These are phyloP conservation scores for Raphicerus campestris DNA, from an alignment of 2,113 vertebrate species.

Conservation along the genomic window DNA sequence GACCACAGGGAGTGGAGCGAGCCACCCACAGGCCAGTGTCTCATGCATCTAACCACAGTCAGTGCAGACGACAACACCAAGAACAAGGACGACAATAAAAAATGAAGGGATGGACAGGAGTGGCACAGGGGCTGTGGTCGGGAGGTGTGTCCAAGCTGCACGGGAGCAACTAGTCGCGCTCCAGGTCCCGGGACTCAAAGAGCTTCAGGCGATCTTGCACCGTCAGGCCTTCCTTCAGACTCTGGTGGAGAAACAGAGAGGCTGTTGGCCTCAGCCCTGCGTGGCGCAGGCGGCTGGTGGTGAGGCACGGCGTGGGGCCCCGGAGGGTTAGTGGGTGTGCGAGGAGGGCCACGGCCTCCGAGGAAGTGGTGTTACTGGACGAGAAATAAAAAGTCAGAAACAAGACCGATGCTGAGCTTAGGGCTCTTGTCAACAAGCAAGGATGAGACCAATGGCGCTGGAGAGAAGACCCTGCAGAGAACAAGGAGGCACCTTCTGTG, in stretches of 20 bases:
- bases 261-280: neutral
- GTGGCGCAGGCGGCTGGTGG: neutral
- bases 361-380: slow-evolving; percentile 66
- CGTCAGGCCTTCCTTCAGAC: slow-evolving; percentile 97
- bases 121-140: neutral
- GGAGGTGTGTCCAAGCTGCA: neutral
- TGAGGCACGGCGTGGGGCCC: neutral
- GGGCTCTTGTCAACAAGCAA: neutral
- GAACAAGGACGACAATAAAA: slow-evolving; percentile 20
- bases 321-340: slow-evolving; percentile 81
- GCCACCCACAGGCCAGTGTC: slow-evolving; percentile 59
- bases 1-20: neutral
- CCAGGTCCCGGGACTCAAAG: slow-evolving; percentile 97
- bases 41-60: slow-evolving; percentile 64
- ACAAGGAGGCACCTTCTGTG: neutral
- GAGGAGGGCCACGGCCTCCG: slow-evolving; percentile 62
- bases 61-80: slow-evolving; percentile 41
- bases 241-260: slow-evolving; percentile 66
- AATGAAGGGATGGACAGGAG: slow-evolving; percentile 71
- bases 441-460: neutral
- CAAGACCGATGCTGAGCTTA: neutral
- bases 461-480: neutral
- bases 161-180: slow-evolving; percentile 87
- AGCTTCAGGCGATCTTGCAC: slow-evolving; percentile 98
- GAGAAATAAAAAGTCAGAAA: slow-evolving; percentile 59